A percentile compares a stretch with the other conserved stretches of the same genome.
Conservation (phyloP, 2,888 invertebrate species). For the Laspeyria flexula region DNA sequence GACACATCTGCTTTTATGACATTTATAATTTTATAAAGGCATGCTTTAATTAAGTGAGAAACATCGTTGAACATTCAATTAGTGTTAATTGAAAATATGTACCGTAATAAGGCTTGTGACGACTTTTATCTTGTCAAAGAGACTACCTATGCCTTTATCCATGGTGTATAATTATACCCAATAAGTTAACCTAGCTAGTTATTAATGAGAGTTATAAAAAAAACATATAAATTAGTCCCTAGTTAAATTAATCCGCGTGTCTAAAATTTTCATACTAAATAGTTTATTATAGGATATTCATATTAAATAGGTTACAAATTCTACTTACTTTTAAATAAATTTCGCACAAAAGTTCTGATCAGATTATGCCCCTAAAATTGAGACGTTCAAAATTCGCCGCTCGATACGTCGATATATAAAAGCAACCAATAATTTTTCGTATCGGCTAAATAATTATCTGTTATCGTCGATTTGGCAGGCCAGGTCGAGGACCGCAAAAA, state of each 20-base stretch:
- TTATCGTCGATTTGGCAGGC: conserved; percentile 74
- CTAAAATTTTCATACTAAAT: no score
- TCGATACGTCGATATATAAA: conserved; percentile 62
- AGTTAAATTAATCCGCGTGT: no score
- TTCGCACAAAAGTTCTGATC: conserved; percentile 9
- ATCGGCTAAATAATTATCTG: conserved; percentile 80
- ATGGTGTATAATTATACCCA: no score
- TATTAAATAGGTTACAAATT: no score
- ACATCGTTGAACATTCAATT: conserved; percentile 60
- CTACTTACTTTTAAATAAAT: conserved; percentile 3
- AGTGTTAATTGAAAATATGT: conserved; percentile 60
- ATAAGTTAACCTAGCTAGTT: no score
- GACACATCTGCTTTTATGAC: conserved; percentile 65
- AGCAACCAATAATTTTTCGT: conserved; percentile 77
- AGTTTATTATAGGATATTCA: no score
- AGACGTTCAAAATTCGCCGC: conserved; percentile 72
- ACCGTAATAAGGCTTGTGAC: conserved; percentile 4
- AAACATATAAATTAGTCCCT: no score
- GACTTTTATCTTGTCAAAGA: no score
- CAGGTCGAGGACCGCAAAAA: conserved; percentile 71
- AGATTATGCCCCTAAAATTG: conserved; percentile 61
- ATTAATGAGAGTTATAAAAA: no score
- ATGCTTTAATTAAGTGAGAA: conserved; percentile 78
- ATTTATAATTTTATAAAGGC: conserved; percentile 49
- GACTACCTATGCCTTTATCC: no score